phyloP scores from a whole-genome alignment of 2,888 invertebrate species.

The Mythimna ferrago region DNA sequence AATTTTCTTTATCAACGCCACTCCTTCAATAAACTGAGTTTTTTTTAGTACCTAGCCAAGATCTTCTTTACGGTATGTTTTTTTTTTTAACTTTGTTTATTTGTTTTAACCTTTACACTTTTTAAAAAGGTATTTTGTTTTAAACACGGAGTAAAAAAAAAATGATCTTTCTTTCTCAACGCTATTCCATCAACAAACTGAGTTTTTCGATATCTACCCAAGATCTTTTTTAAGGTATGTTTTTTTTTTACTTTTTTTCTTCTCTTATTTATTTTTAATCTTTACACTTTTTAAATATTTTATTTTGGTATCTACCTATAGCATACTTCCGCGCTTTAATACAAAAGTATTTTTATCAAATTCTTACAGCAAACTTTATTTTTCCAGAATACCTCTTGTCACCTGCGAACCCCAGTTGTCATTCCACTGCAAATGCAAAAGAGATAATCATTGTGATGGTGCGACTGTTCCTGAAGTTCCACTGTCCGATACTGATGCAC shows the following conservation, averaged over 20 bases:
- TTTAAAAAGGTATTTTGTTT: not conserved
- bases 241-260: not conserved
- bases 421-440: conserved; percentile 25
- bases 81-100: not conserved
- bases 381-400: not conserved
- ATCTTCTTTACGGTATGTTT: conserved; percentile 24
- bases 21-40: conserved; percentile 5
- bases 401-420: not conserved
- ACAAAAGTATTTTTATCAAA: too few species aligned
- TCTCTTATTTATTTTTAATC: too few species aligned
- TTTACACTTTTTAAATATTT: conserved; percentile 47
- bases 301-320: not conserved
- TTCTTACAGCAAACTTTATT: too few species aligned
- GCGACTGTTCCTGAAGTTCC: not conserved
- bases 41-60: not conserved
- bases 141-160: too few species aligned
- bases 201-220: not conserved
- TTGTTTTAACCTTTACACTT: conserved; percentile 46
- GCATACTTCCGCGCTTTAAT: not conserved
- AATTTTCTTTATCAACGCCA: too few species aligned
- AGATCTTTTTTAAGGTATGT: conserved; percentile 23
- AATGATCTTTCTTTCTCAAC: too few species aligned
- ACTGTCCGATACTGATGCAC: too few species aligned
- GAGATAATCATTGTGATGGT: not conserved
- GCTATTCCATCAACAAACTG: conserved; percentile 13